phyloP scores from a whole-genome alignment of 2,113 vertebrate genomes.

The Dolichotis patagonum region DNA sequence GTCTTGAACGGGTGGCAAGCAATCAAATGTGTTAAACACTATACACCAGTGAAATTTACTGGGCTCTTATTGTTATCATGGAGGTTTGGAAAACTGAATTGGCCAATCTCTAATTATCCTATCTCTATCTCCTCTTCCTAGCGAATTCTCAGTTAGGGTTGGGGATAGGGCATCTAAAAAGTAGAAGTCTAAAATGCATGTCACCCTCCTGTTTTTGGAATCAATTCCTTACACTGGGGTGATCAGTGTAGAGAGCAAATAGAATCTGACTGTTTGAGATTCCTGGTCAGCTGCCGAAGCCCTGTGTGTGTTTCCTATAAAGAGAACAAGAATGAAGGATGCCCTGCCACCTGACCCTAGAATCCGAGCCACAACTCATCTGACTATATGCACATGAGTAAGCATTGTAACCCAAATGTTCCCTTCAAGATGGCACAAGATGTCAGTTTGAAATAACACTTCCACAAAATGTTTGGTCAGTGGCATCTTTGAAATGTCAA shows the following conservation, averaged over 20 bases:
- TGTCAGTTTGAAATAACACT: slow-evolving; percentile 59
- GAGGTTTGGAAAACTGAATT: slow-evolving; percentile 3
- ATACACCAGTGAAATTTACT: neutral
- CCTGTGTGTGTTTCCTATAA: neutral
- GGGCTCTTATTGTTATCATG: neutral
- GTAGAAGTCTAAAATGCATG: neutral
- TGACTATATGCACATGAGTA: slow-evolving; percentile 2
- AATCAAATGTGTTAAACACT: neutral
- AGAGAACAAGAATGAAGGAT: neutral
- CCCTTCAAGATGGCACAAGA: slow-evolving; percentile 52
- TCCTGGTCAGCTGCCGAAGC: neutral
- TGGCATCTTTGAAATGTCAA: slow-evolving; percentile 70
- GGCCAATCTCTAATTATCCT: neutral
- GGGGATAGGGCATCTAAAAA: rapidly evolving
- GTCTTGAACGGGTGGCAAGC: neutral
- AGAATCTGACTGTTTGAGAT: neutral
- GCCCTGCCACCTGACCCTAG: neutral
- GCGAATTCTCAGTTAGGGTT: neutral
- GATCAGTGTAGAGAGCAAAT: neutral
- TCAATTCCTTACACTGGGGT: neutral
- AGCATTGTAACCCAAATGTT: slow-evolving; percentile 52
- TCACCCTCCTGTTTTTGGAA: neutral
- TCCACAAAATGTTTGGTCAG: slow-evolving; percentile 62
- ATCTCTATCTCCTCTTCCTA: neutral
- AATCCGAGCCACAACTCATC: neutral